Evolutionary conservation across 2,113 vertebrate genomes (phyloP), one percentile per base, ranked within the genome.

Genomic region (Poeciliopsis occidentalis): DNA sequence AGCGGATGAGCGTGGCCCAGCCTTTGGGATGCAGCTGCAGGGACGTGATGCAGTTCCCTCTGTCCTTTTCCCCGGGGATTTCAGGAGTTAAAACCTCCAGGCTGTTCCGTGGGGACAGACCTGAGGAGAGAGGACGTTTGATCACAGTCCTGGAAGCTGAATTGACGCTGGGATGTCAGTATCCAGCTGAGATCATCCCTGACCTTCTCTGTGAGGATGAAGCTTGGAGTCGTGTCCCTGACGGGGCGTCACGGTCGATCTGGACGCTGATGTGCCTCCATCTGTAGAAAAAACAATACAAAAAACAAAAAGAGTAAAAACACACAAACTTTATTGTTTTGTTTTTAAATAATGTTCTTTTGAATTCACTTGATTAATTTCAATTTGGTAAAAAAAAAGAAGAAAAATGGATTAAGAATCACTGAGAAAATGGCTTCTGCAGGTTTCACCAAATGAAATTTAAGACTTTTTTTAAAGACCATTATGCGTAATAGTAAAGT

Each of bases 11-110:
- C 0, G 98, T 95, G 76, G 98, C 98, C 97, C 97, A 99, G 70
- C 98, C 98, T 93, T 99, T 99, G 0, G 98, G 98, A 51, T 99
- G 98, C 26, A 99, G 95, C 92, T 99, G 98, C 72, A 99, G 94
- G 0, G 98, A 99, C 0, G 98, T 99, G 91, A 99, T 99, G 93
- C 98, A 99, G 86, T 98, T 99, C 13, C 98, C 98, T 8, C 96
- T 87, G 83, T 99, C 97, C 82, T 96, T 93, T 85, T 99, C 98
- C 15, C 97, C 97, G 0, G 98, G 98, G 84, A 99, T 97, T 88
- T 99, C 97, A 41, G 98, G 98, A 22, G 98, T 98, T 93, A 99
- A 87, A 67, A 99, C 97, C 89, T 99, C 98, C 69, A 99, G 94
- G 90, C 98, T 99, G 72, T 99, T 99, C 82, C 97, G 93, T 22